Percentiles rank a stretch among this genome's conserved stretches.
Evolutionary conservation across 2,113 vertebrate genomes (phyloP).

Genomic region (Salvelinus namaycush): DNA sequence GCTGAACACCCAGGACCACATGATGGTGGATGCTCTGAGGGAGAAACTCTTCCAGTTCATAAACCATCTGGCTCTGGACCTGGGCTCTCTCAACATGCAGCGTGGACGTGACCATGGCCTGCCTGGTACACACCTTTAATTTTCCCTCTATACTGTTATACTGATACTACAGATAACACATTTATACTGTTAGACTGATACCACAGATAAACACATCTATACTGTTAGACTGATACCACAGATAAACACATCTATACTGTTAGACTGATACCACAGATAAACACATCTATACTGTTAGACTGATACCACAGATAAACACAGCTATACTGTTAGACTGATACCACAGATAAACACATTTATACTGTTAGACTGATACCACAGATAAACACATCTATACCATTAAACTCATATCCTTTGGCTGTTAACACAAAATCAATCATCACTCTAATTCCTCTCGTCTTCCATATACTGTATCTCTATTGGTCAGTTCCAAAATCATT

Average conservation of each 20-base stretch:
- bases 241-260: no score
- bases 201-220: neutral
- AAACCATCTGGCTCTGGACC: conserved; percentile 70
- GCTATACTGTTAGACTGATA: no score
- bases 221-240: no score
- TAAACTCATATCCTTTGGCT: no score
- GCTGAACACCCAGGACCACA: conserved; percentile 78
- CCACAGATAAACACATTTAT: no score
- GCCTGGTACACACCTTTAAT: conserved; percentile 66
- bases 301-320: no score
- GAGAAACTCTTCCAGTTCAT: conserved; percentile 79
- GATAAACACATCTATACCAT: no score
- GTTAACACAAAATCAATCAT: no score
- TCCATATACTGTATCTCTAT: neutral
- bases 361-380: no score
- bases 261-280: neutral
- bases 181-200: neutral
- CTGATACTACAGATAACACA: no score
- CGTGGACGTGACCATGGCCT: conserved; percentile 79
- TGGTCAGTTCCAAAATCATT: neutral
- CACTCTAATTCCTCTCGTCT: no score
- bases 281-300: no score
- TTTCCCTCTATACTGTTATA: neutral
- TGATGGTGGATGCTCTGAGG: conserved; percentile 80
- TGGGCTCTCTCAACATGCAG: conserved; percentile 83